phyloP scores from a whole-genome alignment of 1,140 invertebrate genomes.

The Drosophila serrata region DNA sequence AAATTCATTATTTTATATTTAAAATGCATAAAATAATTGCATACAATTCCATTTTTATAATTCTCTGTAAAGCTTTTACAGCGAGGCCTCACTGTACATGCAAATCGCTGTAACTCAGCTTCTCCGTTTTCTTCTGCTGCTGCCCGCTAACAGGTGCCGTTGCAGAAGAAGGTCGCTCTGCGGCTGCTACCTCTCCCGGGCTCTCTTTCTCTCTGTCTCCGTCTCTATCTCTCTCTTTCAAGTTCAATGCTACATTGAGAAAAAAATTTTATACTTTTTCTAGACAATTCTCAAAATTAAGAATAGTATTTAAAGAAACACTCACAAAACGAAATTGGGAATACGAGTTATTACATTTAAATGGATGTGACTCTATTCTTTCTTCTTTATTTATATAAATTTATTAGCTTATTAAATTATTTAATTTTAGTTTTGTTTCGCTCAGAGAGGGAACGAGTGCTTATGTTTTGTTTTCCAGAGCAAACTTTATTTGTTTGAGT shows the following conservation, averaged over 20 bases:
- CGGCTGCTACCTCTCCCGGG: slow-evolving; percentile 29
- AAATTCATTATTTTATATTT: background rate
- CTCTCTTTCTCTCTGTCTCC: no score
- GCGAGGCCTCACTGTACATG: slow-evolving; percentile 21
- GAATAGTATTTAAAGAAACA: background rate
- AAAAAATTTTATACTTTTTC: background rate
- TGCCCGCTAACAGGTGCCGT: slow-evolving; percentile 52
- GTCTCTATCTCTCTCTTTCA: slow-evolving; percentile 56
- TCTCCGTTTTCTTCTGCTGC: background rate
- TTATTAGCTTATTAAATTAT: background rate
- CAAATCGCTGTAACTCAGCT: slow-evolving; percentile 37
- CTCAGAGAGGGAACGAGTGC: no score
- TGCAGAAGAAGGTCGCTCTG: slow-evolving; percentile 45
- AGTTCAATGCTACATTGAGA: slow-evolving; percentile 69
- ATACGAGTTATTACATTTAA: no score
- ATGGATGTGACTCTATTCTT: no score
- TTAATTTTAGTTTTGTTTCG: background rate
- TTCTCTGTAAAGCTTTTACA: no score
- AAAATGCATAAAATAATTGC: no score
- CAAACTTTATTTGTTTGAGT: no score
- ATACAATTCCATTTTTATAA: no score
- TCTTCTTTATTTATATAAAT: background rate
- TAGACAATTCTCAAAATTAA: background rate
- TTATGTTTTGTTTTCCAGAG: background rate
- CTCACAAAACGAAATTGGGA: background rate